Evolutionary conservation across 2,113 vertebrate species (phyloP).

Genomic region (Leptobrachium leishanense): DNA sequence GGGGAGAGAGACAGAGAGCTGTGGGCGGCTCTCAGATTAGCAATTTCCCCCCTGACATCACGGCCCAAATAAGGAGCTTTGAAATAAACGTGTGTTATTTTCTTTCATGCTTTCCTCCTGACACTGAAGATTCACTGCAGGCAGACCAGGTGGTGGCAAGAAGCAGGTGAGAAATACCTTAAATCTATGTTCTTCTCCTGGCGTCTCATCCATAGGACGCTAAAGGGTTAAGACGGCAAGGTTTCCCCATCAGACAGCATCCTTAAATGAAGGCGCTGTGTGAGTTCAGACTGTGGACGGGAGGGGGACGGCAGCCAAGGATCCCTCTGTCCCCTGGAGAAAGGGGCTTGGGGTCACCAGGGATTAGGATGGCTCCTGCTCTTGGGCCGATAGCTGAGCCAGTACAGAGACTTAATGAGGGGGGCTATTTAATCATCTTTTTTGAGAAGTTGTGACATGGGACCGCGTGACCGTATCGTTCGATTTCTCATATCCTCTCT

Average conservation of each 20-base stretch:
- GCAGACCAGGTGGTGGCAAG: slow-evolving; percentile 30
- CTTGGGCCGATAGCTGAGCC: not conserved
- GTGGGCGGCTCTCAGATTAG: slow-evolving; percentile 71
- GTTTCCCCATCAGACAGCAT: slow-evolving; percentile 11
- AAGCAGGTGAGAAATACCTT: slow-evolving; percentile 33
- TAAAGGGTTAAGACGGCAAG: slow-evolving; percentile 25
- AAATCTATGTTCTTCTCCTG: not conserved
- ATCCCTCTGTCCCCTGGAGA: slow-evolving; percentile 35
- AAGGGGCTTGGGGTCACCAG: slow-evolving; percentile 3
- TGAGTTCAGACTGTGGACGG: slow-evolving; percentile 31
- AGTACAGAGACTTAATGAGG: not conserved
- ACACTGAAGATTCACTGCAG: slow-evolving; percentile 53
- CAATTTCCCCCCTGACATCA: slow-evolving; percentile 85
- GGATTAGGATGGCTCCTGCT: slow-evolving; percentile 9
- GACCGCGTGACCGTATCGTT: not conserved
- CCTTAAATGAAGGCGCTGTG: slow-evolving; percentile 32
- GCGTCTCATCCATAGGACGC: not conserved
- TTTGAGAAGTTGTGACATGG: slow-evolving; percentile 2
- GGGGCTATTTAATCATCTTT: not conserved
- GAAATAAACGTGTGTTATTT: slow-evolving; percentile 63
- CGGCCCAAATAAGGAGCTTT: slow-evolving; percentile 87
- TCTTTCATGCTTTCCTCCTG: slow-evolving; percentile 54
- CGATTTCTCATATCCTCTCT: no score
- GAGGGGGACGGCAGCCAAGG: slow-evolving; percentile 21
- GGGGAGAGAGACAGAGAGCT: slow-evolving; percentile 55